Evolutionary conservation across 2,888 invertebrate genomes (phyloP), one percentile per base, ranked within the genome.

Genomic region (Volucella zonaria): DNA sequence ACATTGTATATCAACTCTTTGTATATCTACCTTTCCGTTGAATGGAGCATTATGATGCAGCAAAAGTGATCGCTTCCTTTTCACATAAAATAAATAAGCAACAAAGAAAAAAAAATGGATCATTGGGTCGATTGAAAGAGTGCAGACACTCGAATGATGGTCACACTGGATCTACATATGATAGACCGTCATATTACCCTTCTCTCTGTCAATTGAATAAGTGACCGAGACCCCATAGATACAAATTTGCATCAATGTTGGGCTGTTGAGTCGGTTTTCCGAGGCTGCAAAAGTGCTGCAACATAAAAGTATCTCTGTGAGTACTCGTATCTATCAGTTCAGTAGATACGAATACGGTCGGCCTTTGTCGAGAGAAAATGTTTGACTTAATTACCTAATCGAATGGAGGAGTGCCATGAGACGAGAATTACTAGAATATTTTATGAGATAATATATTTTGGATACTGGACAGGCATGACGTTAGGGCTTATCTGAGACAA

Each of bases 191-290:
- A 75, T 66, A 58, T 71, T 76, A 71, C 79, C 77, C 62, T 58
- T 68, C 73, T 81, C 71, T 47, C 49, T 59, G 58, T 77, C 74
- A 85, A 85, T 85, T 85, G 81, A 73, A 85, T 85, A 85, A 85
- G 85, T 85, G 85, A 85, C 85, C 85, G 81, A 85, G 85, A 85
- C 85, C 85, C 85, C 77, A 81, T 77, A 77, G 58, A 76, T 56
- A 31, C 0, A 31, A 76, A 85, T 81, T 81, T 77, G 68, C 76
- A 85, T 80, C 54, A 31, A 23, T 47, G 18, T 47, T 9, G 4
- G 43, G 38, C 6, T 38, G 66, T 54, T 40, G 31, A 10, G 12
- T 18, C 45, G 15, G 40, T 56, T 47, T 58, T 58, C 61, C 75
- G 80, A 83, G 83, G 83, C 83, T 83, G 83, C 67, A 83, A 83